Base-by-base conservation (phyloP, 2,888 invertebrate genomes). In the Ellobium chinense region DNA sequence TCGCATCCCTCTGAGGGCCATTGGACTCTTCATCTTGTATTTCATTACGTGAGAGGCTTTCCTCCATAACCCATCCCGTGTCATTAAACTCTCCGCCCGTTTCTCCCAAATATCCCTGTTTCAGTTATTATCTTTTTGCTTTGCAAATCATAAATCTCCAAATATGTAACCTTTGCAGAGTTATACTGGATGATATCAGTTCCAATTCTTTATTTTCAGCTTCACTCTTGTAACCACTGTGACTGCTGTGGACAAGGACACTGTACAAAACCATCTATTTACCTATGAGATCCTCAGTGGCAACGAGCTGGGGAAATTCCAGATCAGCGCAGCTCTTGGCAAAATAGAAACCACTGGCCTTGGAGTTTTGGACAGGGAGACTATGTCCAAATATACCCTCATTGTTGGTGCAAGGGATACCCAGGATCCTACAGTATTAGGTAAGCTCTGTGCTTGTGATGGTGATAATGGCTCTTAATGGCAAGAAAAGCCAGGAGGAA, bases 211-310 rank as follows among this genome's bases (percentile, higher is more conserved):
- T 18, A 18, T 70, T 9, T 96, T 96, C 0, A 95, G 96, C 0
- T 96, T 96, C 81, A 96, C 97, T 0, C 96, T 95, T 85, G 95
- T 98, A 18, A 96, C 96, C 94, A 96, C 96, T 0, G 94, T 98
- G n/a, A 95, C 95, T 5, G 98, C 98, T 0, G 96, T 95, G 24
- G 92, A 91, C 83, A 83, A 83, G 9, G 92, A 92, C 83, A 84
- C 87, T 37, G 79, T 84, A 54, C 82, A 87, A 31, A 89, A 91
- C 83, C 86, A 88, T 12, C 62, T 80, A 12, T 92, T 92, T 78
- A 68, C 78, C 14, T 92, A 91, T 84, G 82, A 77, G 1, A 90
- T 92, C 34, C 78, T 88, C 12, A 73, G 80, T 39, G 91, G 91
- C 18, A 88, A 89, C 80, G 75, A 66, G 27, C 84, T 81, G 2